phyloP scores from a whole-genome alignment of 2,888 invertebrate genomes.

The Copidosoma aretas region DNA sequence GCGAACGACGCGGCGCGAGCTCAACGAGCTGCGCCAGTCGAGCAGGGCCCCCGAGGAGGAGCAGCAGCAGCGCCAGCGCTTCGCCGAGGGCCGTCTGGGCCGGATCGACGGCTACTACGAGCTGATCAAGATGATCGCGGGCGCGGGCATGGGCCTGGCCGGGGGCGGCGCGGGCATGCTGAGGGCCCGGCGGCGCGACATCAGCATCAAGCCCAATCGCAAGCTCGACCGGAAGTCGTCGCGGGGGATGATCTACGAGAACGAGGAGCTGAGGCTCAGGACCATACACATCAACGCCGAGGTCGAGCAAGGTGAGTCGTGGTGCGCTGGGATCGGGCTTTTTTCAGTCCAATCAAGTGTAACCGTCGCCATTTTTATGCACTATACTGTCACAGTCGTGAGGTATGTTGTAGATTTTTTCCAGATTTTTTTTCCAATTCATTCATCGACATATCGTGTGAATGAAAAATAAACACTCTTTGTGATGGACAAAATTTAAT shows the following conservation, averaged over 20 bases:
- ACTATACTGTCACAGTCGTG: too few relatives aligned
- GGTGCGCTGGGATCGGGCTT: too few relatives aligned
- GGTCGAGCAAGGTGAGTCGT: conserved; percentile 79
- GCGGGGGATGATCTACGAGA: conserved; percentile 92
- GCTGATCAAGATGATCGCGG: conserved; percentile 53
- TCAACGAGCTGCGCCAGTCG: conserved; percentile 15
- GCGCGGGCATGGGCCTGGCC: conserved; percentile 52
- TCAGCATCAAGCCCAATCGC: conserved; percentile 87
- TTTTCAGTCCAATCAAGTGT: too few relatives aligned
- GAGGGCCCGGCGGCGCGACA: conserved; percentile 84
- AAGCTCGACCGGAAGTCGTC: conserved; percentile 90
- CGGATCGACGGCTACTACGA: conserved; percentile 23
- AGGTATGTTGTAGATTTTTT: too few relatives aligned
- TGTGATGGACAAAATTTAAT: too few relatives aligned
- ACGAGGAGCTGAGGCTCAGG: conserved; percentile 86
- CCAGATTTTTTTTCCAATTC: too few relatives aligned
- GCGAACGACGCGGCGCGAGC: conserved; percentile 23
- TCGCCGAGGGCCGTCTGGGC: conserved; percentile 9
- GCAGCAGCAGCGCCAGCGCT: background rate
- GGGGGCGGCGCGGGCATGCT: conserved; percentile 70
- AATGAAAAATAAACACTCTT: too few relatives aligned
- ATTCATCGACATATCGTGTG: too few relatives aligned
- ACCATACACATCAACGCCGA: conserved; percentile 93
- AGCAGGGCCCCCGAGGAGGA: background rate
- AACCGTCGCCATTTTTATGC: too few relatives aligned